Evolutionary conservation across 2,797 vertebrate species (phyloP).

Genomic region (Selene dorsalis): DNA sequence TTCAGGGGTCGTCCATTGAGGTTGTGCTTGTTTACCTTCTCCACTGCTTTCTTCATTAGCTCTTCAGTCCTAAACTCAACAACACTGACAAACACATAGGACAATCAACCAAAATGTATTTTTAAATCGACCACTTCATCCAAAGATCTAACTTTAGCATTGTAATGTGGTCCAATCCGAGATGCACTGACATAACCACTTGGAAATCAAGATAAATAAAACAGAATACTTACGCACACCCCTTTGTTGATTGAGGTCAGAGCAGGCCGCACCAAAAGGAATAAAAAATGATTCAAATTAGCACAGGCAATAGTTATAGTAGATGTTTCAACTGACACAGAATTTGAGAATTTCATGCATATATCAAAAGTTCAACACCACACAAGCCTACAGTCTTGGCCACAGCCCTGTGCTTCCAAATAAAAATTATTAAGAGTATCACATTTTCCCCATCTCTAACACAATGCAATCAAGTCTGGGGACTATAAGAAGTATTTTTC

Average conservation of each 20-base stretch:
- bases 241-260: conserved; percentile 85
- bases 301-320: conserved; percentile 46
- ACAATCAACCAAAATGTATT: not conserved
- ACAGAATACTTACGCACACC: conserved; percentile 94
- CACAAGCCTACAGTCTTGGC: conserved; percentile 61
- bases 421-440: conserved; percentile 44
- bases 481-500: conserved; percentile 55
- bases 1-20: conserved; percentile 96
- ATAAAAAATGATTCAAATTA: conserved; percentile 77
- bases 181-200: not conserved
- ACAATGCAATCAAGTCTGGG: conserved; percentile 60
- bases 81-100: conserved; percentile 84
- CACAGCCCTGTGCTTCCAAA: conserved; percentile 58
- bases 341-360: conserved; percentile 69
- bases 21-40: conserved; percentile 97
- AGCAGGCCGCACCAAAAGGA: conserved; percentile 51
- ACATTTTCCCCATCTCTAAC: conserved; percentile 49
- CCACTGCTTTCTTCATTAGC: conserved; percentile 97
- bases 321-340: conserved; percentile 15
- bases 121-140: too few relatives aligned
- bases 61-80: conserved; percentile 99
- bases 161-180: not conserved
- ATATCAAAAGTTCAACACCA: conserved; percentile 54
- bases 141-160: not conserved
- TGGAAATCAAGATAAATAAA: not conserved